Percentiles rank a stretch among this genome's conserved stretches.
These are phyloP conservation scores for Anastrepha ludens DNA, from an alignment of 1,140 invertebrate species.

Conservation along the genomic window DNA sequence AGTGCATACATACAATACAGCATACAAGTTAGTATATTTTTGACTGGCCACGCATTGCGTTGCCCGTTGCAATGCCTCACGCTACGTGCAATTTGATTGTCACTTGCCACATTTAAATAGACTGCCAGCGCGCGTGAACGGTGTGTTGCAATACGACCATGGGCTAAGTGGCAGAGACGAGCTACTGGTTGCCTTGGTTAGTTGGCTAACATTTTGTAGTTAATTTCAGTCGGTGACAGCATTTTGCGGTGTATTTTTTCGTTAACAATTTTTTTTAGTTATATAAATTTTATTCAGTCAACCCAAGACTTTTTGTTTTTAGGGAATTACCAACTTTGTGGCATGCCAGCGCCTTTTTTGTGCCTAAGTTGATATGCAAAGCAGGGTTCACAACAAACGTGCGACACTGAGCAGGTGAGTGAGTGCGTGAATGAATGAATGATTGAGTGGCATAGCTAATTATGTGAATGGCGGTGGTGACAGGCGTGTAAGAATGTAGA, in stretches of 20 bases:
- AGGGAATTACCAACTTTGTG: neutral
- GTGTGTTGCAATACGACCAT: neutral
- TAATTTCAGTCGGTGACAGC: conserved; percentile 31
- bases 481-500: conserved; percentile 13
- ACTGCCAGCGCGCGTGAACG: neutral
- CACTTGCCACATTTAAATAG: conserved; percentile 39
- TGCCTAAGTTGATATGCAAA: neutral
- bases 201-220: conserved; percentile 12
- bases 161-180: neutral
- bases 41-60: neutral
- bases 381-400: neutral
- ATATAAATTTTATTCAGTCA: neutral
- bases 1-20: too few relatives aligned
- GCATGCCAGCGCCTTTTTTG: neutral
- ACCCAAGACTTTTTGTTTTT: neutral
- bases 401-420: neutral
- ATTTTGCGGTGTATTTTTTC: neutral
- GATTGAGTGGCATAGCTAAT: conserved; percentile 34
- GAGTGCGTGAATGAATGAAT: neutral
- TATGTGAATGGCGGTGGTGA: neutral
- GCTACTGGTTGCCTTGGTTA: neutral
- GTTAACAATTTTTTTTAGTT: neutral
- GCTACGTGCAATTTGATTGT: conserved; percentile 31
- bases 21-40: too few relatives aligned
- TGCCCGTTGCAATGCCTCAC: neutral